Base-by-base conservation (phyloP, 2,888 invertebrate species). In the Drosophila borealis region DNA sequence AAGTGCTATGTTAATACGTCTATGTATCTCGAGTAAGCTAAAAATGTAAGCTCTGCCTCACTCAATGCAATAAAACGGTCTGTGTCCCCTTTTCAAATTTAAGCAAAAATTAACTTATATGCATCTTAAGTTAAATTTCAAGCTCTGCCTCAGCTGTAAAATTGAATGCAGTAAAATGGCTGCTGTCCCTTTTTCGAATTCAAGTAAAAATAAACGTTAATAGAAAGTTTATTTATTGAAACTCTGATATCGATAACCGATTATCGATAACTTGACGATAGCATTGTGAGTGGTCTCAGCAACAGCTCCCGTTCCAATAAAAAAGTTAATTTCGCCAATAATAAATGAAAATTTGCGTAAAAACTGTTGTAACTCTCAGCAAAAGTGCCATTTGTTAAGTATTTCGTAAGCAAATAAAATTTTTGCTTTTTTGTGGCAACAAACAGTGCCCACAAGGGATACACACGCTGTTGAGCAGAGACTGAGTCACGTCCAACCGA, bases 41-140 rank as follows among this genome's bases (percentile, higher is more conserved):
- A 21, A 36, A 25, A 44, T 33, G 21, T 11, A 39, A 45, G 36
- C 41, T 62, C 54, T 66, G 65, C 59, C 55, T 53, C 46, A 57
- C 65, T 70, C 62, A 68, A 75, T 69, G 69, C 77, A 77, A 81
- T 75, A 60, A 70, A 55, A 57, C 67, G 69, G 85, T 81, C 69
- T 77, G 65, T 62, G 21, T 44, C 19, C 14, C 13, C 6, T 51
- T 48, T 51, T 8, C 19, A 39, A 49, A 36, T 63, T 21, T 9
- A 14, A 34, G 14, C 17, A 13, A 5, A 34, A 29, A 29, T 29
- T 29, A 29, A 53, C 64, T 53, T 64, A 41, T 59, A 50, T 77
- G 54, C 55, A 48, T 56, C 13, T 51, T 21, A 50, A 69, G 53
- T 60, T 49, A 25, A 39, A 25, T 41, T 33, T 34, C 9, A 36